A percentile compares a stretch with the other conserved stretches of the same genome.
phyloP scores from a whole-genome alignment of 2,113 vertebrate species.

The Apteryx owenii region DNA sequence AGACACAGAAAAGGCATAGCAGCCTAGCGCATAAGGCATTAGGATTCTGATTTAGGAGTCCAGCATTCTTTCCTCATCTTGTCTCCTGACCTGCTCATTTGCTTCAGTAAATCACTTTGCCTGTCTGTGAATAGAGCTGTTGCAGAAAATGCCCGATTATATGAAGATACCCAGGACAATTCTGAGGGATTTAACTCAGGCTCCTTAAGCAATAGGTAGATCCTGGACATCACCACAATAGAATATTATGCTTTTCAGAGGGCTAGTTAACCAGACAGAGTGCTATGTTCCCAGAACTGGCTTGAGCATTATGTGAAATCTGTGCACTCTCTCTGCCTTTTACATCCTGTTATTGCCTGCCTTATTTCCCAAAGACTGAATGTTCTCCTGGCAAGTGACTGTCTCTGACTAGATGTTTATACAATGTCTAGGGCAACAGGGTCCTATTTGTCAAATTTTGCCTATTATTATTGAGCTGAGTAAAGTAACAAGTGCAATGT shows the following conservation, averaged over 20 bases:
- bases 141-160: not conserved
- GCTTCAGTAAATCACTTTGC: not conserved
- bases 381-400: constrained; percentile 36
- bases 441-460: constrained; percentile 18
- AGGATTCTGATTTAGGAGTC: not conserved
- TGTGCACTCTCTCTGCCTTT: not conserved
- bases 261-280: not conserved
- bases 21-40: fast-evolving
- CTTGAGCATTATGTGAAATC: not conserved
- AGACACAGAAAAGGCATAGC: not conserved
- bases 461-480: not conserved
- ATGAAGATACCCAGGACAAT: not conserved
- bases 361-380: not conserved
- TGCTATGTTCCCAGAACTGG: not conserved
- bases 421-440: constrained; percentile 21
- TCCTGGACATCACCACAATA: not conserved
- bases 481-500: not conserved
- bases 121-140: not conserved
- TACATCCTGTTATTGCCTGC: not conserved
- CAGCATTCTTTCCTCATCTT: not conserved
- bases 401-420: constrained; percentile 10
- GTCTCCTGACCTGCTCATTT: not conserved
- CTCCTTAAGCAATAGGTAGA: not conserved
- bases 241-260: not conserved
- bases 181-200: not conserved